Conservation (phyloP, 2,888 invertebrate genomes). For the Amphipyra tragopoginis region DNA sequence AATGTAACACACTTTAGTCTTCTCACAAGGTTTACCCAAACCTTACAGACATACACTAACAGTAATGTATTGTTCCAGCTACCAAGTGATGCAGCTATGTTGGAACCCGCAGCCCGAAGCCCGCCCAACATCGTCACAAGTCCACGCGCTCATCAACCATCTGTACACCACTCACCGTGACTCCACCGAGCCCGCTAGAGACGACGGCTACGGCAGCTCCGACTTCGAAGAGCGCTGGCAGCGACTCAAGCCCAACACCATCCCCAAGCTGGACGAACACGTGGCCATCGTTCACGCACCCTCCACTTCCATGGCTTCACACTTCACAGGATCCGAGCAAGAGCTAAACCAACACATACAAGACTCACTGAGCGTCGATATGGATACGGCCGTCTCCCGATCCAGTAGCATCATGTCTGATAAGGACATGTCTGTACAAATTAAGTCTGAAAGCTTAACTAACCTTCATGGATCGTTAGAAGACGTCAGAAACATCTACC, state of each 20-base stretch:
- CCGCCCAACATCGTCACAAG: constrained; percentile 78
- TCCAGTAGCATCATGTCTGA: constrained; percentile 86
- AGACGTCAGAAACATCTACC: constrained; percentile 87
- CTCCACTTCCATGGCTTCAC: constrained; percentile 74
- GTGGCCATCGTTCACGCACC: constrained; percentile 84
- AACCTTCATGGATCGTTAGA: constrained; percentile 93
- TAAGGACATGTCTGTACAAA: constrained; percentile 79
- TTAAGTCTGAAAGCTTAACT: constrained; percentile 89
- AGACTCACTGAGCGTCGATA: constrained; percentile 77
- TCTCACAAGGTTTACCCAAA: too few relatives aligned
- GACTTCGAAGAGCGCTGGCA: constrained; percentile 94
- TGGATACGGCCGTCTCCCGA: constrained; percentile 80
- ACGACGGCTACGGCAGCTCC: constrained; percentile 71
- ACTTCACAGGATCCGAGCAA: constrained; percentile 77
- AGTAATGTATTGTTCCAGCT: constrained; percentile 77
- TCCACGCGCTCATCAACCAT: constrained; percentile 83
- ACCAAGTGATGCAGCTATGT: constrained; percentile 93
- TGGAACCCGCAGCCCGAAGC: constrained; percentile 85
- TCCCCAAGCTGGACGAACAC: constrained; percentile 90
- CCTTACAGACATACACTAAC: too few relatives aligned
- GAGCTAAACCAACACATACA: constrained; percentile 73
- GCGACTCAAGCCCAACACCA: constrained; percentile 91
- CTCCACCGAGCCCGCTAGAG: constrained; percentile 55
- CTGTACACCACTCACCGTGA: constrained; percentile 77
- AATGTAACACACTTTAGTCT: too few relatives aligned